Evolutionary conservation across 2,113 vertebrate species (phyloP).

Genomic region (Brachyhypopomus gauderio): DNA sequence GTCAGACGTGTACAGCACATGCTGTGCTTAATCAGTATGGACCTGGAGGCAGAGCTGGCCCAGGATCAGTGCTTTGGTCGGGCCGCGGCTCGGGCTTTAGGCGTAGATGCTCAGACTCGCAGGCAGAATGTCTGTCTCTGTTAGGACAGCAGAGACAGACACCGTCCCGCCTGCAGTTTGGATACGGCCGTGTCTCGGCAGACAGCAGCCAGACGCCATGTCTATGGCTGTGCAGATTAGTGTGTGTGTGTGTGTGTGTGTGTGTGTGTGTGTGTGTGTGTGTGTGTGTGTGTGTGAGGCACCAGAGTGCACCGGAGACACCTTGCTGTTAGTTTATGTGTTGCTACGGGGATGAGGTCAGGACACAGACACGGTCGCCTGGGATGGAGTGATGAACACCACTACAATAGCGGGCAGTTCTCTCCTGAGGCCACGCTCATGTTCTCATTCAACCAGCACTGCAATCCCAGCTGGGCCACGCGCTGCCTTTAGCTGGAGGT

Average conservation of each 20-base stretch:
- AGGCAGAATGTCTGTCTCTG: conserved; percentile 23
- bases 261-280: not conserved
- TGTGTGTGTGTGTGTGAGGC: conserved; percentile 3
- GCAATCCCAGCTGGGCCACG: not conserved
- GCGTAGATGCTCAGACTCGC: not conserved
- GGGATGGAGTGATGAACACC: conserved; percentile 49
- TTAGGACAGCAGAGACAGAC: conserved; percentile 27
- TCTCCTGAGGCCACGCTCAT: conserved; percentile 27
- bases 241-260: conserved; percentile 35
- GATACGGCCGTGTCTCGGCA: conserved; percentile 32
- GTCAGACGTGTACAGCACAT: not conserved
- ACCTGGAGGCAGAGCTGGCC: not conserved
- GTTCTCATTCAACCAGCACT: conserved; percentile 20
- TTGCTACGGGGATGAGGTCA: conserved; percentile 41
- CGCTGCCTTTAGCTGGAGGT: not conserved
- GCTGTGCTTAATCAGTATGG: not conserved
- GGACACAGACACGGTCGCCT: conserved; percentile 41
- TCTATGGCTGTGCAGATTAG: conserved; percentile 40
- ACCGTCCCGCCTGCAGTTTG: conserved; percentile 6
- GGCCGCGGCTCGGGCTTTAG: not conserved
- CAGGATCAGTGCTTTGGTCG: not conserved
- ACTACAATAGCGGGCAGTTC: conserved; percentile 14
- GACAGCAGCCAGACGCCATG: conserved; percentile 32
- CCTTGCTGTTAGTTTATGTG: conserved; percentile 44
- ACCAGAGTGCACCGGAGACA: conserved; percentile 34